A percentile compares a stretch with the other conserved stretches of the same genome.
phyloP scores from a whole-genome alignment of 2,888 invertebrate species.

The Thalpophila matura region DNA sequence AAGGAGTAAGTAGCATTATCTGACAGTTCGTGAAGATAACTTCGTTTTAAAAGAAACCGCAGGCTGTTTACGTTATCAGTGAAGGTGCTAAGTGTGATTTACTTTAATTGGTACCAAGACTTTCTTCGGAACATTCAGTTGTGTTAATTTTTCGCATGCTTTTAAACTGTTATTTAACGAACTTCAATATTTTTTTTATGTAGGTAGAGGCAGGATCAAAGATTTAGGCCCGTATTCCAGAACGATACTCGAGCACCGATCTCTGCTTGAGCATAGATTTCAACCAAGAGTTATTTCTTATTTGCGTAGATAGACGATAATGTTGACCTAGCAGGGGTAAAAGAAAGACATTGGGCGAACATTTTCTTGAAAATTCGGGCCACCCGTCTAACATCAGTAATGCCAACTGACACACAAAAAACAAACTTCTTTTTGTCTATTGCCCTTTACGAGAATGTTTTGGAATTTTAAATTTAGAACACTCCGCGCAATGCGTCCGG shows the following conservation, averaged over 20 bases:
- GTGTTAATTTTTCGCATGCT: neutral
- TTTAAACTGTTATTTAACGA: no score
- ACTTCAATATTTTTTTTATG: no score
- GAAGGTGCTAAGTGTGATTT: constrained; percentile 55
- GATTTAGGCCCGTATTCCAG: no score
- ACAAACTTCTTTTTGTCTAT: constrained; percentile 49
- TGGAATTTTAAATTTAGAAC: constrained; percentile 62
- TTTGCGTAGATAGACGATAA: neutral
- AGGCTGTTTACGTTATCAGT: constrained; percentile 41
- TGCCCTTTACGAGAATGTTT: constrained; percentile 45
- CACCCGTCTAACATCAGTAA: constrained; percentile 11
- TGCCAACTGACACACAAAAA: constrained; percentile 30
- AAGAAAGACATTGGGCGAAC: no score
- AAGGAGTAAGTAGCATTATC: constrained; percentile 22
- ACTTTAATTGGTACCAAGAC: constrained; percentile 32
- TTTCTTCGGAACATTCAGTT: neutral
- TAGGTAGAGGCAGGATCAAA: no score
- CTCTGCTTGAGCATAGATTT: neutral
- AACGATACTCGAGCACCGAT: no score
- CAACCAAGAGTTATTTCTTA: neutral
- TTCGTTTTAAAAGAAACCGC: constrained; percentile 34
- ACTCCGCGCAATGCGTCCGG: constrained; percentile 29
- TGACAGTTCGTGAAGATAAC: constrained; percentile 27
- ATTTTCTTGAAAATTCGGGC: neutral
- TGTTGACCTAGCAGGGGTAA: no score